Conservation (phyloP, 1,140 invertebrate species). For the Drosophila ficusphila region DNA sequence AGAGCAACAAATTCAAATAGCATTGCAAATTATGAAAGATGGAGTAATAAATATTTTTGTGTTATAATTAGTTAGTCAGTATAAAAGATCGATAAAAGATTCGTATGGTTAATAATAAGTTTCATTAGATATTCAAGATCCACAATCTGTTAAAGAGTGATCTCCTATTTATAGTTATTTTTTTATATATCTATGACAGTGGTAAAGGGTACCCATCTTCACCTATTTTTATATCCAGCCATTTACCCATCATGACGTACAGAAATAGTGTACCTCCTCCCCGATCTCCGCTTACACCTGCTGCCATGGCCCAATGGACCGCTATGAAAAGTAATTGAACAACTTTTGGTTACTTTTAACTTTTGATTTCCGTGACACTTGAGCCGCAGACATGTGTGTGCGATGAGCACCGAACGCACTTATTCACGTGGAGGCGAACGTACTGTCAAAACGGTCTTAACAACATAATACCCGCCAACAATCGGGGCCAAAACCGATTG, state of each 20-base stretch:
- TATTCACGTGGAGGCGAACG: constrained; percentile 18
- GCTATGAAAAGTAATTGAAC: constrained; percentile 39
- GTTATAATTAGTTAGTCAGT: too few relatives aligned
- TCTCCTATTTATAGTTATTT: too few relatives aligned
- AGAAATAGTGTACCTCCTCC: background rate
- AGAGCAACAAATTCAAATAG: too few relatives aligned
- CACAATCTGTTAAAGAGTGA: too few relatives aligned
- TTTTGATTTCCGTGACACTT: constrained; percentile 69
- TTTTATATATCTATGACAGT: too few relatives aligned
- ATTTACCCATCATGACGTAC: background rate
- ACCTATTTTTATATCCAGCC: background rate
- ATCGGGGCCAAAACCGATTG: constrained; percentile 20
- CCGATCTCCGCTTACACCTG: constrained; percentile 28
- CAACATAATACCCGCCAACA: constrained; percentile 70
- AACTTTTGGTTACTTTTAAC: constrained; percentile 54
- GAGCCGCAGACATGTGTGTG: constrained; percentile 21
- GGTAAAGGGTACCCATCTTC: too few relatives aligned
- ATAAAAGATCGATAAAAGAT: too few relatives aligned
- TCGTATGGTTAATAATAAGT: too few relatives aligned
- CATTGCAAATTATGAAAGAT: too few relatives aligned
- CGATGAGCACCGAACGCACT: background rate
- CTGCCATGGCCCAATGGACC: constrained; percentile 17
- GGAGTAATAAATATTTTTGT: too few relatives aligned
- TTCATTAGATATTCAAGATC: too few relatives aligned
- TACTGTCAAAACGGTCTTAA: constrained; percentile 68